Evolutionary conservation across 2,797 vertebrate genomes (phyloP).

Genomic region (Ataeniobius toweri): DNA sequence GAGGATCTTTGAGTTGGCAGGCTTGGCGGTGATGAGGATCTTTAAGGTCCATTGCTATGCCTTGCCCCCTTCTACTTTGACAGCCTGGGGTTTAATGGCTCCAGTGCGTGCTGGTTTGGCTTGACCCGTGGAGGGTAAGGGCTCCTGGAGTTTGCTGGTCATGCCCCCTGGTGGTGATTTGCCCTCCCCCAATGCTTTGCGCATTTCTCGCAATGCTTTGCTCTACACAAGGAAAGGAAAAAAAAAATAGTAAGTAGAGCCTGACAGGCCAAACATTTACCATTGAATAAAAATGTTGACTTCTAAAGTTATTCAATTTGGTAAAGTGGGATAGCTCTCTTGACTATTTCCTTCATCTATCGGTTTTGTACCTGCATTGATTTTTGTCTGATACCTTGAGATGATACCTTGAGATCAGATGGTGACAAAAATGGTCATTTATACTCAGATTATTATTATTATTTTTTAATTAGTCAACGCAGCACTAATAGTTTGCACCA

Average conservation of each 20-base stretch:
- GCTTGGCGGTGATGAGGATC: slow-evolving; percentile 61
- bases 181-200: slow-evolving; percentile 80
- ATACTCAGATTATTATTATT: too few relatives aligned
- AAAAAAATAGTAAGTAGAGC: not conserved
- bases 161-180: slow-evolving; percentile 79
- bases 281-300: not conserved
- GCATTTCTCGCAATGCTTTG: slow-evolving; percentile 84
- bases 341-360: not conserved
- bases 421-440: too few relatives aligned
- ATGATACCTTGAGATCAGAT: too few relatives aligned
- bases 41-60: slow-evolving; percentile 82
- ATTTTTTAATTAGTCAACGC: too few relatives aligned
- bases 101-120: slow-evolving; percentile 90
- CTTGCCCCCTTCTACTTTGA: slow-evolving; percentile 93
- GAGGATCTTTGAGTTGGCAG: slow-evolving; percentile 51
- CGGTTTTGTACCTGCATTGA: not conserved
- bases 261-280: not conserved
- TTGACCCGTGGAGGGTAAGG: slow-evolving; percentile 76
- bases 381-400: not conserved
- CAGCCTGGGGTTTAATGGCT: slow-evolving; percentile 92
- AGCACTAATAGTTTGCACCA: too few relatives aligned
- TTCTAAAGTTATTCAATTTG: not conserved
- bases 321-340: too few relatives aligned
- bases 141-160: slow-evolving; percentile 88
- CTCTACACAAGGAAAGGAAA: slow-evolving; percentile 69